Evolutionary conservation across 2,888 invertebrate genomes (phyloP).

Genomic region (Leptarthrus brevirostris): DNA sequence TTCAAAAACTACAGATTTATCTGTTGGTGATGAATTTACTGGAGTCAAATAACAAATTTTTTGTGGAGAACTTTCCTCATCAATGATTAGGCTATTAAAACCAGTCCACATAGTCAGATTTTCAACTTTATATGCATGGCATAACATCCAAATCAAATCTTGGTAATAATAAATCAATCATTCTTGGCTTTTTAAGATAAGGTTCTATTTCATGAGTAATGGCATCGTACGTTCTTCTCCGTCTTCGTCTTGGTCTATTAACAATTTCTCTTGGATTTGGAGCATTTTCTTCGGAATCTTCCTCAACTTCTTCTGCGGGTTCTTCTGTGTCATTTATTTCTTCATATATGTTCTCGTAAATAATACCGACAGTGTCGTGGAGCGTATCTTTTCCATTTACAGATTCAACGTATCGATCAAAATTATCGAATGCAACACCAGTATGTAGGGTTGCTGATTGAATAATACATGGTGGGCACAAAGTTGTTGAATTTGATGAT

Average conservation of each 20-base stretch:
- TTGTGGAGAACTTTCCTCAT: not conserved
- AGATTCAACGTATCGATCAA: not conserved
- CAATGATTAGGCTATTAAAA: not conserved
- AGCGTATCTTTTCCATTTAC: too few species aligned
- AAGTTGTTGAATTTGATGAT: slow-evolving; percentile 49
- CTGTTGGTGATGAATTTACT: too few species aligned
- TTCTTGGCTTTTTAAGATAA: not conserved
- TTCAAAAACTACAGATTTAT: too few species aligned
- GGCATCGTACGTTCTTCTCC: not conserved
- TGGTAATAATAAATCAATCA: too few species aligned
- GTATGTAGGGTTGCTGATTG: slow-evolving; percentile 55
- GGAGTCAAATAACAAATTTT: too few species aligned
- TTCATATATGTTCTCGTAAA: not conserved
- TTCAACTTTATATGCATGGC: not conserved
- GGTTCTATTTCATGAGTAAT: not conserved
- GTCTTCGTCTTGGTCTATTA: not conserved
- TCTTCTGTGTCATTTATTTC: not conserved
- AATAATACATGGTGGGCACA: slow-evolving; percentile 57
- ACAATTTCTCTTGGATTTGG: not conserved
- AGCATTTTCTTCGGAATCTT: not conserved
- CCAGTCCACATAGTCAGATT: not conserved
- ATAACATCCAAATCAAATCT: not conserved
- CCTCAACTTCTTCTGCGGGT: too few species aligned
- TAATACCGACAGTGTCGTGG: too few species aligned
- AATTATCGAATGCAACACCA: slow-evolving; percentile 43